A percentile compares a stretch with the other conserved stretches of the same genome.
phyloP scores from a whole-genome alignment of 2,797 vertebrate genomes.

The Adrianichthys oophorus region DNA sequence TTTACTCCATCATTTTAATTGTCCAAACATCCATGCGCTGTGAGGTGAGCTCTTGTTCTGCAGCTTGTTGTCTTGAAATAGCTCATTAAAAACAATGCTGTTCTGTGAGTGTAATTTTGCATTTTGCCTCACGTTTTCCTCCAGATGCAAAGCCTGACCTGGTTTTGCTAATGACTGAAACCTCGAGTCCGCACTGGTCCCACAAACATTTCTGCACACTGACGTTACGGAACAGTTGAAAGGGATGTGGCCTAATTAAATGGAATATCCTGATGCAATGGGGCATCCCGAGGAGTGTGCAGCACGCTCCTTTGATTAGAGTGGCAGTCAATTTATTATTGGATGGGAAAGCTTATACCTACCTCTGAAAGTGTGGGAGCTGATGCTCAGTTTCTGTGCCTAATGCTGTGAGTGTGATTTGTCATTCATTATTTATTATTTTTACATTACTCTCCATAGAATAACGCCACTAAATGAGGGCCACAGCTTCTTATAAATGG shows the following conservation, averaged over 20 bases:
- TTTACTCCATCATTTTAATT: slow-evolving; percentile 4
- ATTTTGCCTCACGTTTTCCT: slow-evolving; percentile 55
- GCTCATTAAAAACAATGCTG: slow-evolving; percentile 63
- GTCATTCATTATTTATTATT: slow-evolving; percentile 46
- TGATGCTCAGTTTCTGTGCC: slow-evolving; percentile 21
- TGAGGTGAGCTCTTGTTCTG: slow-evolving; percentile 35
- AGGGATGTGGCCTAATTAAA: slow-evolving; percentile 75
- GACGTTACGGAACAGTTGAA: slow-evolving; percentile 62
- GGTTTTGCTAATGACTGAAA: slow-evolving; percentile 76
- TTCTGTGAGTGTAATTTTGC: slow-evolving; percentile 52
- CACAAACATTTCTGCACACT: slow-evolving; percentile 55
- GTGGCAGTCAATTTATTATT: slow-evolving; percentile 61
- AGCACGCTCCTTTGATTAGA: slow-evolving; percentile 60
- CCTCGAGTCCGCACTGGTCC: slow-evolving; percentile 58
- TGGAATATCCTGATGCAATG: slow-evolving; percentile 61
- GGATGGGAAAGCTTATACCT: slow-evolving; percentile 26
- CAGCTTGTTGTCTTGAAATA: slow-evolving; percentile 34
- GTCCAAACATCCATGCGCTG: slow-evolving; percentile 16
- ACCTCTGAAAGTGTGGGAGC: slow-evolving; percentile 18
- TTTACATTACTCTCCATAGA: slow-evolving; percentile 14
- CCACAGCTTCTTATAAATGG: not conserved
- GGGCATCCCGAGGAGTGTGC: slow-evolving; percentile 53
- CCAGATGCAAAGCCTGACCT: slow-evolving; percentile 66
- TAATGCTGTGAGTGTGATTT: slow-evolving; percentile 23
- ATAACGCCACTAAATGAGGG: slow-evolving; percentile 18